phyloP scores from a whole-genome alignment of 2,113 vertebrate species.

The Myotis brandtii region DNA sequence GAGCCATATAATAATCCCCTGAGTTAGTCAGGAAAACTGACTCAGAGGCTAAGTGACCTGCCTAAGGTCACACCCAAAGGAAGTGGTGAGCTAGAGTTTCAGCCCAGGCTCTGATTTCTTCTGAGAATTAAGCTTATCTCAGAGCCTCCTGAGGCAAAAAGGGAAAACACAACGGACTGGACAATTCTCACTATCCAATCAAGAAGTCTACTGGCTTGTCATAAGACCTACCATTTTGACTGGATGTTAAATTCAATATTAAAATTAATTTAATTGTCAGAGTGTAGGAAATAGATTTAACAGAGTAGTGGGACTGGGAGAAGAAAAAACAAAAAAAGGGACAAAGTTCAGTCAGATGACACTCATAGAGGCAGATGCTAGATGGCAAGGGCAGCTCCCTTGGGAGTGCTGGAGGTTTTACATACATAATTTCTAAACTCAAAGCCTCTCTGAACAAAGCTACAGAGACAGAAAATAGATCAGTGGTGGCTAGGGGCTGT shows the following conservation, averaged over 20 bases:
- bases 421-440: background rate
- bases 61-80: background rate
- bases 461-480: background rate
- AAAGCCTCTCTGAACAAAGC: background rate
- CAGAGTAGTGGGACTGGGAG: background rate
- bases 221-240: background rate
- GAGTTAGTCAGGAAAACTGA: background rate
- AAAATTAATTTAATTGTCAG: background rate
- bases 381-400: background rate
- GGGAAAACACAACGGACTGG: background rate
- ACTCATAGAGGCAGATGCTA: background rate
- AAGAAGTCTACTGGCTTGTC: slow-evolving; percentile 1
- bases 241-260: background rate
- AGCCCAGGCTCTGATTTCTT: background rate
- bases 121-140: background rate
- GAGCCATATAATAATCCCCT: background rate
- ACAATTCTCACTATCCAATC: background rate
- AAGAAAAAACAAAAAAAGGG: background rate
- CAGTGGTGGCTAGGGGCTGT: background rate
- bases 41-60: background rate
- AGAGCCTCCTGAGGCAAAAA: background rate
- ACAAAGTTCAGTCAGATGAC: background rate
- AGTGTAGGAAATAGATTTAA: background rate
- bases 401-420: background rate
- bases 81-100: background rate